Conservation (phyloP, 1,140 invertebrate species). For the Drosophila prosaltans region DNA sequence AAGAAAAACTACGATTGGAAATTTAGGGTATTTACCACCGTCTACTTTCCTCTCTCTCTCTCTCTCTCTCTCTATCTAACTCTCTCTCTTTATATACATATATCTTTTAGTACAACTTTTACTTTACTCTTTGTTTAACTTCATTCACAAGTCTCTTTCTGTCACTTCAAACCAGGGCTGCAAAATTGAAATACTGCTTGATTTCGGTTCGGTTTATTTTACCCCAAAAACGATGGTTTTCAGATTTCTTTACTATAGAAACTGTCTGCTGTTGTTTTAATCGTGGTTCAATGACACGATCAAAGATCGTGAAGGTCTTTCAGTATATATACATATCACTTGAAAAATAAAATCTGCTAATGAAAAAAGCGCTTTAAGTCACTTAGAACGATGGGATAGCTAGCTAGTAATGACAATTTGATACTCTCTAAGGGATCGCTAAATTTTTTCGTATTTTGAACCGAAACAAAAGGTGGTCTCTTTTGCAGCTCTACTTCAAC, state of each 20-base stretch:
- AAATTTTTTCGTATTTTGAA: background rate
- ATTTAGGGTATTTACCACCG: conserved; percentile 88
- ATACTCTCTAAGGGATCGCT: no score
- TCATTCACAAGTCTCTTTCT: conserved; percentile 39
- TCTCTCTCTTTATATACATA: conserved; percentile 29
- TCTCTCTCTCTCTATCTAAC: conserved; percentile 30
- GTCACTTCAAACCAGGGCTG: conserved; percentile 38
- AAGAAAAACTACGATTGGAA: conserved; percentile 91
- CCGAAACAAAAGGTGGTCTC: background rate
- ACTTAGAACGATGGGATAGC: no score
- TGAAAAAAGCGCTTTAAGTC: no score
- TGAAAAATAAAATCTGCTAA: no score
- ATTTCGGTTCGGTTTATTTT: background rate
- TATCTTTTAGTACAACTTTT: conserved; percentile 27
- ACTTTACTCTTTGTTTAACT: conserved; percentile 21
- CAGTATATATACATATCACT: no score
- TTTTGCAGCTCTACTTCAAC: conserved; percentile 4
- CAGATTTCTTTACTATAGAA: no score
- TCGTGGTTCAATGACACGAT: no score
- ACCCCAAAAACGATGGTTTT: no score
- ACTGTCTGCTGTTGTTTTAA: no score
- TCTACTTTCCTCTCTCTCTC: conserved; percentile 8
- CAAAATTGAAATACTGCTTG: background rate
- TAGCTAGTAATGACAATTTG: no score
- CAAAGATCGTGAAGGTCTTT: no score